Evolutionary conservation across 2,113 vertebrate species (phyloP).

Genomic region (Odontesthes bonariensis): DNA sequence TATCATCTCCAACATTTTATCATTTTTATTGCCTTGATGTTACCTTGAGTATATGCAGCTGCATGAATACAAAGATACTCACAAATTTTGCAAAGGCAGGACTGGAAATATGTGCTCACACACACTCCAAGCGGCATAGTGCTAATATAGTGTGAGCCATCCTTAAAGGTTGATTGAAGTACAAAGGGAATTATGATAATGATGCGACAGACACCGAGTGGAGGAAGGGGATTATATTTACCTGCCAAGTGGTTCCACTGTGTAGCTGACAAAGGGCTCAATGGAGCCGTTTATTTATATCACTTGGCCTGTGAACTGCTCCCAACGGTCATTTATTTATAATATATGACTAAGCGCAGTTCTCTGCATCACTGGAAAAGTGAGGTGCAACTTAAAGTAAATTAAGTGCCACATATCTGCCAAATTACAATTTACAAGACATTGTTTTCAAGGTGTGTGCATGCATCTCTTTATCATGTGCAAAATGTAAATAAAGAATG

Average conservation of each 20-base stretch:
- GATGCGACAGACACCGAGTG: not conserved
- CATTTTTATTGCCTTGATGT: slow-evolving; percentile 13
- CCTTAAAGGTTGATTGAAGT: slow-evolving; percentile 50
- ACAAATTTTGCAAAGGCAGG: slow-evolving; percentile 7
- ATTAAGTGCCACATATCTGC: too few relatives aligned
- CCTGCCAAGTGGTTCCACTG: slow-evolving; percentile 23
- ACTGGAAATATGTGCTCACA: not conserved
- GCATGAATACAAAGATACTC: slow-evolving; percentile 28
- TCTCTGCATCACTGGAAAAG: not conserved
- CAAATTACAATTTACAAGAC: too few relatives aligned
- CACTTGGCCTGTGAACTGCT: slow-evolving; percentile 18
- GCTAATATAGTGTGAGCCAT: slow-evolving; percentile 26
- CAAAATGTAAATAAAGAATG: too few relatives aligned
- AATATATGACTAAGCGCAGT: slow-evolving; percentile 2
- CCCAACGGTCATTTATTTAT: slow-evolving; percentile 9
- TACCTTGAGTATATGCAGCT: not conserved
- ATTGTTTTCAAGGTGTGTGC: too few relatives aligned
- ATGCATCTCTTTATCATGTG: too few relatives aligned
- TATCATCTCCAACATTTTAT: slow-evolving; percentile 15
- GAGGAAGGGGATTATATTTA: slow-evolving; percentile 41
- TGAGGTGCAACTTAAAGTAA: too few relatives aligned
- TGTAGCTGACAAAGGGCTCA: slow-evolving; percentile 22
- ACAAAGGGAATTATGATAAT: slow-evolving; percentile 53
- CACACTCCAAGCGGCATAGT: not conserved
- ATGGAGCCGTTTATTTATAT: slow-evolving; percentile 34